Conservation (phyloP, 2,113 vertebrate genomes). For the Mastomys coucha region DNA sequence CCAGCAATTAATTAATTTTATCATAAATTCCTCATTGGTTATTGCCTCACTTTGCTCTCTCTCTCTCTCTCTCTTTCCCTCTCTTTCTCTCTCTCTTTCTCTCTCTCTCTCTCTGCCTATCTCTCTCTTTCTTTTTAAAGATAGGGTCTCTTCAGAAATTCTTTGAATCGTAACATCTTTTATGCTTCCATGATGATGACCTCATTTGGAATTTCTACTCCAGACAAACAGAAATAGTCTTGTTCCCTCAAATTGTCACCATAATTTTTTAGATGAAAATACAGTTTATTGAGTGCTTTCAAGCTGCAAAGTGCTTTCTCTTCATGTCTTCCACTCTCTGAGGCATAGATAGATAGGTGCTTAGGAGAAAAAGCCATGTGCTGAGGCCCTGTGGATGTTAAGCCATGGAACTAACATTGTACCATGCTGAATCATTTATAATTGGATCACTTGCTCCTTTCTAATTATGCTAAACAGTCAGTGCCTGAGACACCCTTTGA, state of each 20-base stretch:
- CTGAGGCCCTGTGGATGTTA: neutral
- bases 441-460: neutral
- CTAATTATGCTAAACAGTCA: neutral
- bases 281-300: neutral
- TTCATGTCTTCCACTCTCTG: neutral
- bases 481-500: neutral
- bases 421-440: neutral
- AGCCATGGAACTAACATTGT: neutral
- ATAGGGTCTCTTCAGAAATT: neutral
- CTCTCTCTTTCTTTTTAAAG: too few species aligned
- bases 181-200: neutral
- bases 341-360: neutral
- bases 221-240: neutral
- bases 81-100: too few species aligned
- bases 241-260: neutral
- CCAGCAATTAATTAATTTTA: neutral
- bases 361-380: slow-evolving; percentile 14
- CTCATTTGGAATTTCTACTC: neutral
- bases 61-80: too few species aligned
- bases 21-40: neutral
- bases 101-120: too few species aligned
- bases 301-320: neutral
- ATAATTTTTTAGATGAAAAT: neutral
- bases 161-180: neutral
- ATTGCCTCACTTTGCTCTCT: neutral